Percentiles rank a stretch among this genome's conserved stretches.
Conservation (phyloP, 2,113 vertebrate species). For the Laterallus jamaicensis region DNA sequence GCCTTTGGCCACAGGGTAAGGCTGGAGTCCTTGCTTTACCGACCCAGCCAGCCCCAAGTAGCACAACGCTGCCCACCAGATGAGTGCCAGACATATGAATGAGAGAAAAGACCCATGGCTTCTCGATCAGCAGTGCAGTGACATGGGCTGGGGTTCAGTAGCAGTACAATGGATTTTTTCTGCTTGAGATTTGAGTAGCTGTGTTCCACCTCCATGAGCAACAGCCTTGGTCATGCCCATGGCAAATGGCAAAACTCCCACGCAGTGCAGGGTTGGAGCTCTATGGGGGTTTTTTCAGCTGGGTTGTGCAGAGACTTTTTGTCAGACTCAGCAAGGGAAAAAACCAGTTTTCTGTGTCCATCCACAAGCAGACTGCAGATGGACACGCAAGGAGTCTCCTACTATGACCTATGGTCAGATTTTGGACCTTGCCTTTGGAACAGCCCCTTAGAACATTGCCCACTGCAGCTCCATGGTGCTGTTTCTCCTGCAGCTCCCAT, state of each 20-base stretch:
- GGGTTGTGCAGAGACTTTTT: background rate
- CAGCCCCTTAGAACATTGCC: background rate
- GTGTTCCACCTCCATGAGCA: background rate
- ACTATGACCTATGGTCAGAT: background rate
- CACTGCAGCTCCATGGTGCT: background rate
- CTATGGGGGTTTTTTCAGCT: background rate
- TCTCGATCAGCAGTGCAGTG: rapidly evolving
- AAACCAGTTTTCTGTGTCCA: background rate
- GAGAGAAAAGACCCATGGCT: rapidly evolving
- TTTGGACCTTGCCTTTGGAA: background rate
- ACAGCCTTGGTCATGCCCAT: background rate
- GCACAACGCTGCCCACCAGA: background rate
- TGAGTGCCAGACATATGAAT: rapidly evolving
- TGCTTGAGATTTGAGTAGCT: background rate
- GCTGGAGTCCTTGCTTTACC: background rate
- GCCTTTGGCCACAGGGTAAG: background rate
- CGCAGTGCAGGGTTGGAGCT: rapidly evolving
- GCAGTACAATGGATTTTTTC: background rate
- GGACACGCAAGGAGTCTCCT: background rate
- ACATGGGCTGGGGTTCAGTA: background rate
- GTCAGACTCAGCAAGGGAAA: background rate
- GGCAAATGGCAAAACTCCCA: background rate
- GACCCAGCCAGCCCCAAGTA: background rate
- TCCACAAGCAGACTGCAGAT: background rate
- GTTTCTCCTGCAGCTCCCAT: background rate